A percentile compares a stretch with the other conserved stretches of the same genome.
These are phyloP conservation scores for Pseudopipra pipra DNA, from an alignment of 2,113 vertebrate species.

Conservation along the genomic window DNA sequence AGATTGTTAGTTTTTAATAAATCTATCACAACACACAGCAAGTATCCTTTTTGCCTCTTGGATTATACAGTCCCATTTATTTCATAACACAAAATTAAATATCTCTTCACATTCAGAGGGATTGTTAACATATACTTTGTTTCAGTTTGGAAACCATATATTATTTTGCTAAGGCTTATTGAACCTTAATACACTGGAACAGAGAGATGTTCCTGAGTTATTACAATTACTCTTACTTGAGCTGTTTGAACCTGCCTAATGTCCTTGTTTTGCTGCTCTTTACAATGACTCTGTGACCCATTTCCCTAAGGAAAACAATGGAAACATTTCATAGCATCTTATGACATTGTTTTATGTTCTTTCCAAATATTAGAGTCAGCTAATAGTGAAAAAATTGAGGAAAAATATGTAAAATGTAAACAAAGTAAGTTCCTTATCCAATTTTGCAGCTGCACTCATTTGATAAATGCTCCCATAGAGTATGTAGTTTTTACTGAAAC, in stretches of 20 bases:
- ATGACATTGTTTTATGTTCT: neutral
- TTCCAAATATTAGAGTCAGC: neutral
- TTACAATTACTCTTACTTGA: neutral
- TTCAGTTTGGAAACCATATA: neutral
- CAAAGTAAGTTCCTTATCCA: neutral
- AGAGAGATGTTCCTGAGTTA: neutral
- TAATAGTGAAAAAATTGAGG: neutral
- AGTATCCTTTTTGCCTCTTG: neutral
- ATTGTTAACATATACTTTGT: neutral
- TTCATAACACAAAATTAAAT: neutral
- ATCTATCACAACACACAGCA: neutral
- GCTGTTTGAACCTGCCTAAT: neutral
- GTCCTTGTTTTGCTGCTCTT: constrained; percentile 6
- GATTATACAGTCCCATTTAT: neutral
- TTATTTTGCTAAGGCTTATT: constrained; percentile 6
- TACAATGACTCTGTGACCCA: neutral
- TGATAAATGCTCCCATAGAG: neutral
- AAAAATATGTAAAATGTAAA: neutral
- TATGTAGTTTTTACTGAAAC: neutral
- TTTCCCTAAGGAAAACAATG: constrained; percentile 18
- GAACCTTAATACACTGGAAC: neutral
- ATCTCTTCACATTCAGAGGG: neutral
- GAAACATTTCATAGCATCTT: constrained; percentile 9
- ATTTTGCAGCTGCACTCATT: neutral
- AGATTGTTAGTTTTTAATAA: neutral